Percentiles rank a stretch among this genome's conserved stretches.
Conservation (phyloP, 1,140 invertebrate species). For the Drosophila serrata region DNA sequence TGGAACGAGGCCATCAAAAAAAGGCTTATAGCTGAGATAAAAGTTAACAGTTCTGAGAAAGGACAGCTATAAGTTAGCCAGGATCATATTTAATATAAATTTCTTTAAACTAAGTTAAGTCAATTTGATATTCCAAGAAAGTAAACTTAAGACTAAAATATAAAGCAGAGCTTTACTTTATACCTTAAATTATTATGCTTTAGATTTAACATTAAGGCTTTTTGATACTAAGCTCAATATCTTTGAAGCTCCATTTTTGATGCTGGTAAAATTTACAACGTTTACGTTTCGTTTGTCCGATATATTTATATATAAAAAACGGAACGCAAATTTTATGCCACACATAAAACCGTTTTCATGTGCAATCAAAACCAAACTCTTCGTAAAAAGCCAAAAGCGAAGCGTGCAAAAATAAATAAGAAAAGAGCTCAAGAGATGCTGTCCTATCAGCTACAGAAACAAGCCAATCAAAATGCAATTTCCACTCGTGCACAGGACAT, state of each 20-base stretch:
- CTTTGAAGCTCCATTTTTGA: constrained; percentile 34
- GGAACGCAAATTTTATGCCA: constrained; percentile 50
- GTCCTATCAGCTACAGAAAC: constrained; percentile 69
- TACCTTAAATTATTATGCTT: no score
- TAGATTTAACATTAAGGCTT: no score
- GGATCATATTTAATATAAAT: constrained; percentile 5
- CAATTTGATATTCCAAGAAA: not conserved
- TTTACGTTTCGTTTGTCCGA: constrained; percentile 68
- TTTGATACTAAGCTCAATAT: constrained; percentile 43
- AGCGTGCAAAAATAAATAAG: constrained; percentile 21
- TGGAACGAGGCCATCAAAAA: constrained; percentile 23
- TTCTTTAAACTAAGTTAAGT: not conserved
- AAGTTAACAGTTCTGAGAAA: constrained; percentile 9
- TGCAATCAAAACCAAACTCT: constrained; percentile 53
- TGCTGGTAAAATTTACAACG: constrained; percentile 47
- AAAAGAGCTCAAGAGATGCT: constrained; percentile 46
- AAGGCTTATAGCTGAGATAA: constrained; percentile 29
- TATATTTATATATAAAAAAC: no score
- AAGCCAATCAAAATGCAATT: constrained; percentile 81
- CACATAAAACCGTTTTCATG: constrained; percentile 69
- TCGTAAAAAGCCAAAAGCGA: constrained; percentile 11
- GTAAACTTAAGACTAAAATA: not conserved
- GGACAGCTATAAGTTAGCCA: constrained; percentile 19
- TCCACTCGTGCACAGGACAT: constrained; percentile 65
- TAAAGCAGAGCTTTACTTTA: no score